phyloP scores from a whole-genome alignment of 2,113 vertebrate genomes.

The Macroglossus sobrinus region DNA sequence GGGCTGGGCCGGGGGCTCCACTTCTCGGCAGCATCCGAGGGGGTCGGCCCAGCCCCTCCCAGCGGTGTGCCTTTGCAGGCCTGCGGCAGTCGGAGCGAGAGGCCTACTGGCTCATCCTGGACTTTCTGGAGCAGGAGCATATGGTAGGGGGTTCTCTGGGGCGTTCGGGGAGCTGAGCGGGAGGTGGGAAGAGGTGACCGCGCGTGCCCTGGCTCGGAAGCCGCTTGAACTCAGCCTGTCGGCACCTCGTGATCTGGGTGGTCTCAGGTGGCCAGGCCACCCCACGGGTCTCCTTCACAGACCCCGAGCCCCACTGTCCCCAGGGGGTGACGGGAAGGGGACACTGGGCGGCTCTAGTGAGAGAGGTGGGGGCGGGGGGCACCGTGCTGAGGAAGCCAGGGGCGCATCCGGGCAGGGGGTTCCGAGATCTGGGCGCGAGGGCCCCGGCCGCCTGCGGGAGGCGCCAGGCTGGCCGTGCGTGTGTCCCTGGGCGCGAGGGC shows the following conservation, averaged over 20 bases:
- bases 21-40: background rate
- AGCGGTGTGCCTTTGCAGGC: background rate
- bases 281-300: background rate
- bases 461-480: too few species aligned
- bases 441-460: too few species aligned
- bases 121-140: background rate
- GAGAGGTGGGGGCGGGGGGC: too few species aligned
- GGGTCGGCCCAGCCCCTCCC: background rate
- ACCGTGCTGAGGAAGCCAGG: background rate
- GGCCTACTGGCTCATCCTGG: slow-evolving; percentile 21
- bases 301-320: background rate
- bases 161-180: background rate
- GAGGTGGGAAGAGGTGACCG: background rate
- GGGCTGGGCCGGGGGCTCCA: accelerated
- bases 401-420: accelerated
- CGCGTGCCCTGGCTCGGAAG: background rate
- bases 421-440: background rate
- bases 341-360: too few species aligned
- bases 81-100: slow-evolving; percentile 57
- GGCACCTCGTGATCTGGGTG: background rate
- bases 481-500: background rate
- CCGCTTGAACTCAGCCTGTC: background rate
- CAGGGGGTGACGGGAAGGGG: too few species aligned
- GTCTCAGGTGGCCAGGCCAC: background rate
- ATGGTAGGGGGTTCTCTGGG: slow-evolving; percentile 28